Conservation (phyloP, 2,888 invertebrate species). For the Hypercompe scribonia region DNA sequence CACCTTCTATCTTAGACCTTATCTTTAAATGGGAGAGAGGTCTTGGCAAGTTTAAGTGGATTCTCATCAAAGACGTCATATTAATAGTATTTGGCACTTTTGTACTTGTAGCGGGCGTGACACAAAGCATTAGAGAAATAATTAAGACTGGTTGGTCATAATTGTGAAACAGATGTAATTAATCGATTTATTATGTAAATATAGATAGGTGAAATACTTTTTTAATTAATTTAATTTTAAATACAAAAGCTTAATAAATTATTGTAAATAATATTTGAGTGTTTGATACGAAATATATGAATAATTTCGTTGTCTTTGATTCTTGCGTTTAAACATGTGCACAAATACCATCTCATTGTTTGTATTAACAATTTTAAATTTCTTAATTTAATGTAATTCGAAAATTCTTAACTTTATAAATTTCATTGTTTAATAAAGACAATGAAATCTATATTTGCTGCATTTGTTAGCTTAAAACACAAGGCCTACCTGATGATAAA, state of each 20-base stretch:
- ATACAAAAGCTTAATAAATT: neutral
- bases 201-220: slow-evolving; percentile 35
- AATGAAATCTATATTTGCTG: neutral
- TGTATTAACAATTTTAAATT: neutral
- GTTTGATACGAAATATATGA: slow-evolving; percentile 1
- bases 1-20: slow-evolving; percentile 91
- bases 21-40: slow-evolving; percentile 90
- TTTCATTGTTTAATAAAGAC: too few relatives aligned
- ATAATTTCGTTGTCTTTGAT: neutral
- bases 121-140: slow-evolving; percentile 81
- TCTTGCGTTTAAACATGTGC: neutral
- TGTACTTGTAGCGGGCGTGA: slow-evolving; percentile 89
- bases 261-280: neutral
- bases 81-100: slow-evolving; percentile 88
- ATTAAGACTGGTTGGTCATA: slow-evolving; percentile 50
- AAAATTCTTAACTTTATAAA: too few relatives aligned
- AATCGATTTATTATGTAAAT: slow-evolving; percentile 38
- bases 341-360: neutral
- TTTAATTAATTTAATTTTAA: neutral
- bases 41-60: slow-evolving; percentile 89
- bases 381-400: neutral
- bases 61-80: slow-evolving; percentile 88
- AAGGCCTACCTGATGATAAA: neutral
- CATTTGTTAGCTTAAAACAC: neutral
- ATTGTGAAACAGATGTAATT: slow-evolving; percentile 32